Evolutionary conservation across 2,113 vertebrate species (phyloP).

Genomic region (Phainopepla nitens): DNA sequence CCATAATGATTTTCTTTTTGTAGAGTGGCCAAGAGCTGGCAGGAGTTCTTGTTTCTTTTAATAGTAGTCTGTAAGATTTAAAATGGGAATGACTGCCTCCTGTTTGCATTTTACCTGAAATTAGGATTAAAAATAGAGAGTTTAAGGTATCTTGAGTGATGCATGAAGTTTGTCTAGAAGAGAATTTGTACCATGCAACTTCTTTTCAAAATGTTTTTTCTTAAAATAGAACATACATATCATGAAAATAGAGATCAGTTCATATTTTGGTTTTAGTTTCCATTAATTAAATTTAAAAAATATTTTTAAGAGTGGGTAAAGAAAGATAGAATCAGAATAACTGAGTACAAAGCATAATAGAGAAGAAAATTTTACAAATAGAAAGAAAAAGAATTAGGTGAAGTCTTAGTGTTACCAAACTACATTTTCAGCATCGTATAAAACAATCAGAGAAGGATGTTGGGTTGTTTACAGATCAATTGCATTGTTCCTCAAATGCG

Average conservation of each 20-base stretch:
- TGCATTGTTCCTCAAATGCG: background rate
- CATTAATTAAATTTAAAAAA: background rate
- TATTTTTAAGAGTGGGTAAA: background rate
- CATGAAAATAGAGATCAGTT: background rate
- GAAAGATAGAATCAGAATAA: background rate
- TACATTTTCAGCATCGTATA: background rate
- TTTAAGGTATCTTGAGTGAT: background rate
- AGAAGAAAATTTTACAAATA: background rate
- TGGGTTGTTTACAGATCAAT: background rate
- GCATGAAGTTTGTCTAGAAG: background rate
- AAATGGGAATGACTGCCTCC: background rate
- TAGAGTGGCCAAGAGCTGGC: background rate
- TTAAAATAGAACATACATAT: background rate
- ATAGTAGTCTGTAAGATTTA: background rate
- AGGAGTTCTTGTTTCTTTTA: background rate
- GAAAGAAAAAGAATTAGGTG: background rate
- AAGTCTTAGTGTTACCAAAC: background rate
- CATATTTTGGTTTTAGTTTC: background rate
- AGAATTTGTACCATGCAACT: background rate
- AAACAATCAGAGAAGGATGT: background rate
- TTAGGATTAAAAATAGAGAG: background rate
- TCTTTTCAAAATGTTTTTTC: background rate
- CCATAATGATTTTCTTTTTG: background rate
- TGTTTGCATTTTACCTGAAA: background rate
- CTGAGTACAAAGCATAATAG: background rate